Percentiles rank a stretch among this genome's conserved stretches.
Conservation (phyloP, 2,888 invertebrate species). For the Aproaerema taeniolella region DNA sequence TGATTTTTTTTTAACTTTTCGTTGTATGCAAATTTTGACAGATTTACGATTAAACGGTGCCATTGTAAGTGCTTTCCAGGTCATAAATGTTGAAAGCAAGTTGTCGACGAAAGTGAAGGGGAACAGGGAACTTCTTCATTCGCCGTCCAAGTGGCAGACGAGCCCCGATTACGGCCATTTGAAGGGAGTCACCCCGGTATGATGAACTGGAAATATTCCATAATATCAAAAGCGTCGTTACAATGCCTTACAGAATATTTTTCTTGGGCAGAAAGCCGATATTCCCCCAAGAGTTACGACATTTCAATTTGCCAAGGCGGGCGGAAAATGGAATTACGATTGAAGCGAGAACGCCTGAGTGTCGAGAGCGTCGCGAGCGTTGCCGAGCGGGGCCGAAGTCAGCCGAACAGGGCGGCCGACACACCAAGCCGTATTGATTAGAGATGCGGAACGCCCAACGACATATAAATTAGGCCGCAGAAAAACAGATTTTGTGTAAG, state of each 20-base stretch:
- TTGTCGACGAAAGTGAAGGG: slow-evolving; percentile 42
- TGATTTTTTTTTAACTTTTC: no score
- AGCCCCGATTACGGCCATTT: slow-evolving; percentile 59
- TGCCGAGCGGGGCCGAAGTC: slow-evolving; percentile 44
- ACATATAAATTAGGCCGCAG: slow-evolving; percentile 76
- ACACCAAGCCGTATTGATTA: slow-evolving; percentile 74
- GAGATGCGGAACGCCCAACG: slow-evolving; percentile 76
- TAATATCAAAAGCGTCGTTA: slow-evolving; percentile 69
- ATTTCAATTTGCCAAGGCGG: slow-evolving; percentile 79
- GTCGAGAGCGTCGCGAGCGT: slow-evolving; percentile 51
- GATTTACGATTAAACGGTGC: slow-evolving; percentile 8
- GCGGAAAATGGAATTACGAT: slow-evolving; percentile 79
- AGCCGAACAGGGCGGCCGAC: slow-evolving; percentile 48
- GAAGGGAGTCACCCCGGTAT: slow-evolving; percentile 59
- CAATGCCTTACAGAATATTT: slow-evolving; percentile 74
- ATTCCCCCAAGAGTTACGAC: slow-evolving; percentile 79
- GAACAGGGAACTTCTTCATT: slow-evolving; percentile 36
- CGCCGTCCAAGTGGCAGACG: slow-evolving; percentile 52
- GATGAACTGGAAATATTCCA: slow-evolving; percentile 72
- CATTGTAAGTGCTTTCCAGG: slow-evolving; percentile 25
- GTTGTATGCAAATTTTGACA: slow-evolving; percentile 11
- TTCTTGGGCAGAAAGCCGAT: slow-evolving; percentile 76
- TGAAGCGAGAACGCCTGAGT: slow-evolving; percentile 67
- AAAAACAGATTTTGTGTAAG: slow-evolving; percentile 52
- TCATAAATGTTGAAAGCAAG: slow-evolving; percentile 27